Evolutionary conservation across 2,797 vertebrate species (phyloP), one percentile per base, ranked within the genome.

Genomic region (Erethizon dorsatum): DNA sequence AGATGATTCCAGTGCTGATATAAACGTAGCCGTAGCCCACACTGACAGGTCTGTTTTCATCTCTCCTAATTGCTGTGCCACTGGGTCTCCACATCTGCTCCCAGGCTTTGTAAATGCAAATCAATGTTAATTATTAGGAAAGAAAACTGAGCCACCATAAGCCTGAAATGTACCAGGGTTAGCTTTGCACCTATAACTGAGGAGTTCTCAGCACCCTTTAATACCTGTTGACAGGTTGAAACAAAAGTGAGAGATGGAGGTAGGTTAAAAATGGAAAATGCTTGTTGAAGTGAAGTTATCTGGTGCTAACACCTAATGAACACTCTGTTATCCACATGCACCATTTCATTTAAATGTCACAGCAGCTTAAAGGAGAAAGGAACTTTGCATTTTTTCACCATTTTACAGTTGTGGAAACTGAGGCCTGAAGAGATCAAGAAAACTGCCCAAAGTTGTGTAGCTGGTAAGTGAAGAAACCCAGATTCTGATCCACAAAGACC

Each of bases 21-120:
- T 79, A 93, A 97, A 95, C 89, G 91, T 83, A 98, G 97, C 97
- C 89, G 91, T 83, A 98, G 97, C 97, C 97, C 97, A 98, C 86
- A 91, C 96, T 97, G 98, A 97, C 96, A 98, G 96, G 96, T 98
- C 98, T 98, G 93, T 96, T 98, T 97, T 98, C 96, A 97, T 96
- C 96, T 98, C 98, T 97, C 95, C 97, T 98, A 97, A 98, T 97
- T 97, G 97, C 94, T 95, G 97, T 97, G 95, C 98, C 96, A 97
- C 98, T 98, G 96, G 97, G 97, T 97, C 91, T 92, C 96, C 97
- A 98, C 93, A 95, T 97, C 96, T 96, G 22, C 89, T 97, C 97
- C 91, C 96, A 94, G 82, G 97, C 97, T 97, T 2, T 3, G 71
- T 94, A 96, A 97, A 97, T 98, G 97, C 26, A 98, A 98, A 97